phyloP scores from a whole-genome alignment of 2,797 vertebrate species.

The Rhynchonycteris naso region DNA sequence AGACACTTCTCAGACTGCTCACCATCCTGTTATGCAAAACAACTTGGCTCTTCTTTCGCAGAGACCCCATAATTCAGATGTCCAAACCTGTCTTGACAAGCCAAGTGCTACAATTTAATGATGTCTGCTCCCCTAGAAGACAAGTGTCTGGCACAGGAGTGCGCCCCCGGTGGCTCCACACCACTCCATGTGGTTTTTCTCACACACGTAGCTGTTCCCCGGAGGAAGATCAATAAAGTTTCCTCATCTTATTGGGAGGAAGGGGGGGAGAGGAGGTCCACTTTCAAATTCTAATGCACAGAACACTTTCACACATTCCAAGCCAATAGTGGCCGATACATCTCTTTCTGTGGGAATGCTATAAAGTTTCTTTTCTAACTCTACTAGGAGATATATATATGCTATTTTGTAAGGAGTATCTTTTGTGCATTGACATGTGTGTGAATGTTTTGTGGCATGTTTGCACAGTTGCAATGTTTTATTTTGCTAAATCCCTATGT shows the following conservation, averaged over 20 bases:
- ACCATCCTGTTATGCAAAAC: neutral
- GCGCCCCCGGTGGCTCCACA: accelerated
- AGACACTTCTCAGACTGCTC: neutral
- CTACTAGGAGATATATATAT: neutral
- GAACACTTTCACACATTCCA: neutral
- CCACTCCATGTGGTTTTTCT: neutral
- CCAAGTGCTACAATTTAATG: neutral
- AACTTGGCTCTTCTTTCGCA: neutral
- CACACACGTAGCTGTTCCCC: neutral
- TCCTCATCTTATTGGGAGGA: neutral
- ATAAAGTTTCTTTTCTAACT: neutral
- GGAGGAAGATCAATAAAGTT: neutral
- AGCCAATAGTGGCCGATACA: neutral
- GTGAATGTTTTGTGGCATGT: neutral
- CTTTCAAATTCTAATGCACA: neutral
- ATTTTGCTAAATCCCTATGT: neutral
- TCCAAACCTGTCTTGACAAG: neutral
- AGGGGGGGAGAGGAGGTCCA: neutral
- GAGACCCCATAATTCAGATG: neutral
- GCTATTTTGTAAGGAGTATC: neutral
- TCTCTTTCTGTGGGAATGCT: neutral
- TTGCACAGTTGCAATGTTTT: neutral
- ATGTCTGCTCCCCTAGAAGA: neutral
- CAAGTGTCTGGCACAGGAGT: no score
- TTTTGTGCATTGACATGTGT: neutral